Conservation (phyloP, 2,888 invertebrate species). For the Eilema sororculum region DNA sequence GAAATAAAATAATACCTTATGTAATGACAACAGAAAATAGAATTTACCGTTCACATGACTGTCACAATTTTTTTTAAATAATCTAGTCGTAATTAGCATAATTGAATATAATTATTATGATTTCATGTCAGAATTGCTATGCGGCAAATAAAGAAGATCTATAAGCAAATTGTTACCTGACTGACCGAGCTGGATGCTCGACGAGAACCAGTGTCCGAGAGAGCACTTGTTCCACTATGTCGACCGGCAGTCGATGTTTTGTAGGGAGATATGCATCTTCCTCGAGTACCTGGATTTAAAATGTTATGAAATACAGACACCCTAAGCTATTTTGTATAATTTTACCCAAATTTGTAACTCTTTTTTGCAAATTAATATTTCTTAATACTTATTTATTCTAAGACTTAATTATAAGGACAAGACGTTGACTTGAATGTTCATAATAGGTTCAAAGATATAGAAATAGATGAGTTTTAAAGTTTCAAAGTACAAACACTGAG, state of each 20-base stretch:
- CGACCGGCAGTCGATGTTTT: slow-evolving; percentile 83
- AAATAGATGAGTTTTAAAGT: not conserved
- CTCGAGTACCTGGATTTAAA: slow-evolving; percentile 60
- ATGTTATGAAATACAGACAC: not conserved
- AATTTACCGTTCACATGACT: no score
- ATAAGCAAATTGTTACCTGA: slow-evolving; percentile 82
- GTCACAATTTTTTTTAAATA: no score
- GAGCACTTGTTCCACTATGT: slow-evolving; percentile 74
- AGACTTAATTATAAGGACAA: not conserved
- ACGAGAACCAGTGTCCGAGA: slow-evolving; percentile 88
- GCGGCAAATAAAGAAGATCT: slow-evolving; percentile 13
- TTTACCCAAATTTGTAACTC: not conserved
- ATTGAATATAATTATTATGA: no score
- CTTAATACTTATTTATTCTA: no score
- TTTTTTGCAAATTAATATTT: no score
- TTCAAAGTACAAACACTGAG: not conserved
- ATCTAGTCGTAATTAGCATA: no score
- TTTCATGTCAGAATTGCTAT: not conserved
- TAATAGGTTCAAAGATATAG: not conserved
- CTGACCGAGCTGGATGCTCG: slow-evolving; percentile 92
- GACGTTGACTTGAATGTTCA: not conserved
- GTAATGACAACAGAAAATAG: no score
- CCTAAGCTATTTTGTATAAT: not conserved
- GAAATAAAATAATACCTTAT: no score
- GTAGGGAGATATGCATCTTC: slow-evolving; percentile 89